Conservation (phyloP, 2,113 vertebrate species). For the Ictalurus furcatus region DNA sequence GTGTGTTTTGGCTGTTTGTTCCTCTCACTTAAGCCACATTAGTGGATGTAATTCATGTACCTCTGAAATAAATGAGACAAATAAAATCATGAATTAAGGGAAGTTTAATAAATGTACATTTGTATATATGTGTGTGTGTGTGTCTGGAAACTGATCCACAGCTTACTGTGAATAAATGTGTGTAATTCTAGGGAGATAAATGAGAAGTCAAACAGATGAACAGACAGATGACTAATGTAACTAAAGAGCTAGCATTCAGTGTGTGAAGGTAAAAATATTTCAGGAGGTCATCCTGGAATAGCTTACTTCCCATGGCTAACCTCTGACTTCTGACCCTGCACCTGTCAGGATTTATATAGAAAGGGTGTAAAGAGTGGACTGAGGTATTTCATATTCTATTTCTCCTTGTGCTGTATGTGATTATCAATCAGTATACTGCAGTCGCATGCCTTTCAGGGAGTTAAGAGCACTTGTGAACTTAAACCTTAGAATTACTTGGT, state of each 20-base stretch:
- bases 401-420: neutral
- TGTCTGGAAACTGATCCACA: constrained; percentile 2
- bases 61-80: constrained; percentile 33
- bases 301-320: neutral
- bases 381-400: neutral
- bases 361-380: too few species aligned
- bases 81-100: neutral
- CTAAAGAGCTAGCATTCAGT: neutral
- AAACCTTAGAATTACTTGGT: neutral
- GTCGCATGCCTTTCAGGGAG: neutral
- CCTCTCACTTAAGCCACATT: constrained; percentile 31
- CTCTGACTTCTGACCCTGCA: constrained; percentile 32
- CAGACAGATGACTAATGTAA: neutral
- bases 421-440: neutral
- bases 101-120: neutral
- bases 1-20: neutral
- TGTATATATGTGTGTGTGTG: constrained; percentile 8
- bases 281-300: constrained; percentile 23
- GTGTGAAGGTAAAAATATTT: constrained; percentile 35
- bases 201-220: neutral
- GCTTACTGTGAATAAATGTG: neutral
- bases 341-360: constrained; percentile 21
- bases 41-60: neutral
- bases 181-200: neutral
- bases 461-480: neutral